Base-by-base conservation (phyloP, 2,888 invertebrate species). In the Chorisops tibialis region DNA sequence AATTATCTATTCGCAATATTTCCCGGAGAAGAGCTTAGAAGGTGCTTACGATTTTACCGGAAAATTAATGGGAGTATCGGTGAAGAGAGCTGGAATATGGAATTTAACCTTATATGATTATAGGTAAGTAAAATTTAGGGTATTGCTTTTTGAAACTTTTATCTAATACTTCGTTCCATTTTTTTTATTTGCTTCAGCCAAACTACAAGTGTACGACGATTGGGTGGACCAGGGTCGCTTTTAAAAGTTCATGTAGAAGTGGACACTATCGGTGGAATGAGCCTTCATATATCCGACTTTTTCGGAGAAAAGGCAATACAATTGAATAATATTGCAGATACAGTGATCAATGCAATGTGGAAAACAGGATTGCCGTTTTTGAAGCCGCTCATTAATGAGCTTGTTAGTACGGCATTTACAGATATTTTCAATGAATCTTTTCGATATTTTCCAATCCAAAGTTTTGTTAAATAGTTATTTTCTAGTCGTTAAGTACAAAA, bases 341-440 rank as follows among this genome's bases (percentile, higher is more conserved):
- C 86, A 49, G 79, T 92, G 39, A 92, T 92, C 72, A 92, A 92
- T 75, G 84, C 83, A 14, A 83, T 87, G 24, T 92, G 92, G 92
- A 87, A 88, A 70, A 86, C 90, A 0, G 91, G 91, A 30, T 87
- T 92, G 71, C 84, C 87, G 1, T 79, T 91, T 41, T 82, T 90
- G 58, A 81, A 86, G 64, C 89, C 91, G 0, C 78, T 91, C 52
- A 89, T 92, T 70, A 90, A 91, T 75, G 91, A 92, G 73, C 80
- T 92, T 63, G 91, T 92, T 65, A 88, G 89, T 73, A 87, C 85
- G 0, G 91, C 89, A 5, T 92, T 92, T 75, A 90, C 91, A 0
- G 87, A 90, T 65, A 91, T 92, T 67, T 89, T 90, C 77, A 89
- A 86, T 70, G 83, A 83, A 61, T 86, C 88, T 54, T 92, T 92